phyloP scores from a whole-genome alignment of 1,140 invertebrate species.

The Drosophila takahashii region DNA sequence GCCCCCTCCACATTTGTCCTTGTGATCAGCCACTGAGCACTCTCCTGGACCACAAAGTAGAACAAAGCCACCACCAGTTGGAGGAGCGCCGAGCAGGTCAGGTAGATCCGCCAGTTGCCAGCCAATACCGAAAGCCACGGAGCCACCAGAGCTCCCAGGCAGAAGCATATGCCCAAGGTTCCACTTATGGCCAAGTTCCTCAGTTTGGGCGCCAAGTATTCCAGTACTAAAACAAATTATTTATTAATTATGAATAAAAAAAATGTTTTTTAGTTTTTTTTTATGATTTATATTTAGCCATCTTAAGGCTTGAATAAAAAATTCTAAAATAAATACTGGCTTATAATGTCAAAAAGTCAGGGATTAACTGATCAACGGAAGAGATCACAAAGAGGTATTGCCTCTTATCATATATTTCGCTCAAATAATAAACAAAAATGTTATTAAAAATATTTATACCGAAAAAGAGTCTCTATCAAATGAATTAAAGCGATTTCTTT shows the following conservation, averaged over 20 bases:
- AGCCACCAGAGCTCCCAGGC: slow-evolving; percentile 85
- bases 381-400: background rate
- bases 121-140: slow-evolving; percentile 86
- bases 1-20: slow-evolving; percentile 86
- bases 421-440: background rate
- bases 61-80: slow-evolving; percentile 84
- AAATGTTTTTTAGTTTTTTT: no score
- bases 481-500: no score
- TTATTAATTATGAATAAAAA: background rate
- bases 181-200: slow-evolving; percentile 86
- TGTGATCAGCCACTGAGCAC: slow-evolving; percentile 87
- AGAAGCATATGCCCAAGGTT: slow-evolving; percentile 87
- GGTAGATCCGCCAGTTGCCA: slow-evolving; percentile 86
- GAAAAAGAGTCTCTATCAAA: no score
- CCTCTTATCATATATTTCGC: background rate
- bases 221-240: slow-evolving; percentile 84
- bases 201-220: slow-evolving; percentile 86
- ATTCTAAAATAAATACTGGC: no score
- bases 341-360: background rate
- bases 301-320: no score
- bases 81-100: slow-evolving; percentile 85
- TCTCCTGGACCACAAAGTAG: slow-evolving; percentile 86
- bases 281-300: no score
- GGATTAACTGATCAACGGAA: background rate
- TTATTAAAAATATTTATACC: no score